Conservation (phyloP, 1,140 invertebrate genomes). For the Aradophagus sp. region DNA sequence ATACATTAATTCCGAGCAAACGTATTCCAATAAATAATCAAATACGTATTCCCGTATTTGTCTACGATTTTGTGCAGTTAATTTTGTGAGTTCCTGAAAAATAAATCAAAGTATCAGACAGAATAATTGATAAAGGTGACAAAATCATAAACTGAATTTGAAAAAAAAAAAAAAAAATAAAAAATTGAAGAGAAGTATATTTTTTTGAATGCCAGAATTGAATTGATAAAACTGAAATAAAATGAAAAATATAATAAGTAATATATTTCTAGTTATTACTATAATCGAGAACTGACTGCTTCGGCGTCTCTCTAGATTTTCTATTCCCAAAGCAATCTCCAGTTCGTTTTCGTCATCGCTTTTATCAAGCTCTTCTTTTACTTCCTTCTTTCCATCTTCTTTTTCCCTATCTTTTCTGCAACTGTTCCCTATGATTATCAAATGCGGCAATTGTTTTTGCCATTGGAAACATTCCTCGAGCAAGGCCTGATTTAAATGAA, state of each 20-base stretch:
- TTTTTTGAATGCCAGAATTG: too few species aligned
- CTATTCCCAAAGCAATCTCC: slow-evolving; percentile 2
- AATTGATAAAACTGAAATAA: slow-evolving; percentile 1
- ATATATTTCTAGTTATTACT: slow-evolving; percentile 10
- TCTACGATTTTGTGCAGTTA: slow-evolving; percentile 38
- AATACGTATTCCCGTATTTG: slow-evolving; percentile 62
- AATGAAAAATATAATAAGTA: not conserved
- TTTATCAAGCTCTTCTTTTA: slow-evolving; percentile 13
- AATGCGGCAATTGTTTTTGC: slow-evolving; percentile 66
- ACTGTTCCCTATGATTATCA: slow-evolving; percentile 64
- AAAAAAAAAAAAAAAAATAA: too few species aligned
- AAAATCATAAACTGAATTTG: too few species aligned
- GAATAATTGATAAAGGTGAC: too few species aligned
- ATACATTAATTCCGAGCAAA: slow-evolving; percentile 59
- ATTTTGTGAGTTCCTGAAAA: slow-evolving; percentile 42
- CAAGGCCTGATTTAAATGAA: slow-evolving; percentile 18
- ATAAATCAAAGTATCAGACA: too few species aligned
- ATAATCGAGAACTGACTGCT: slow-evolving; percentile 29
- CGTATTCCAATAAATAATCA: slow-evolving; percentile 62
- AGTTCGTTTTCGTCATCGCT: slow-evolving; percentile 28
- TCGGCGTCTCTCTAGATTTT: slow-evolving; percentile 27
- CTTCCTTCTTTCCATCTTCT: slow-evolving; percentile 7
- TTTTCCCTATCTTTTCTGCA: slow-evolving; percentile 8
- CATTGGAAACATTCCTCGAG: slow-evolving; percentile 69
- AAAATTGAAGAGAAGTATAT: too few species aligned